Base-by-base conservation (phyloP, 1,140 invertebrate genomes). In the Solenopsis invicta region DNA sequence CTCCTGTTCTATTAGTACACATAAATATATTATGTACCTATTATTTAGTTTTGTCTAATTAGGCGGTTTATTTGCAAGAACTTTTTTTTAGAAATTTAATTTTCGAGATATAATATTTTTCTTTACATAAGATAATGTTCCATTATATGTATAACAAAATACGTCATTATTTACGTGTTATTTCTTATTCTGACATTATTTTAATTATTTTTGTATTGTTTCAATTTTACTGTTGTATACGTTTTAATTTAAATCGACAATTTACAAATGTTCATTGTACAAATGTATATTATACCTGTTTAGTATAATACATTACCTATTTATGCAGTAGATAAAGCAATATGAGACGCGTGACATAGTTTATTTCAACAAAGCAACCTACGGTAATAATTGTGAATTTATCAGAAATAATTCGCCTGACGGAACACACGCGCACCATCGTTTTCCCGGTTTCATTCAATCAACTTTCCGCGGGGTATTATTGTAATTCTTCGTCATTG, bases 401-500 rank as follows among this genome's bases (percentile, higher is more conserved):
- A 84, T 84, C 29, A 74, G 56, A 75, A 74, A 84, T 81, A 81
- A 56, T 56, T 62, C 18, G 64, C 34, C 18, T 50, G n/a, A 41
- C 13, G n/a, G 41, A 75, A 48, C 29, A 69, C 34, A 34, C 34
- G 29, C 50, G 16, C 37, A 13, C 64, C 52, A 34, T 61, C 80
- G 29, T 84, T 84, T 29, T 50, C 24, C 66, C 18, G 67, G 54
- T 75, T 74, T 75, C 69, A 74, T 84, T 84, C 80, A 48, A n/a
- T 12, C n/a, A 84, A 84, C 41, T 84, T 74, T 64, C 41, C 54
- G 21, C 21, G 41, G 24, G 54, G 6, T 82, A 61, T 74, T 84
- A 74, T 84, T 84, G 41, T 84, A 84, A 84, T 84, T 54, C 80
- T 74, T 56, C 45, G 41, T 84, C 69, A 62, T 74, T 84, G 80